Percentiles rank a stretch among this genome's conserved stretches.
These are phyloP conservation scores for Heloderma charlesbogerti DNA, from an alignment of 2,113 vertebrate genomes.

Conservation along the genomic window DNA sequence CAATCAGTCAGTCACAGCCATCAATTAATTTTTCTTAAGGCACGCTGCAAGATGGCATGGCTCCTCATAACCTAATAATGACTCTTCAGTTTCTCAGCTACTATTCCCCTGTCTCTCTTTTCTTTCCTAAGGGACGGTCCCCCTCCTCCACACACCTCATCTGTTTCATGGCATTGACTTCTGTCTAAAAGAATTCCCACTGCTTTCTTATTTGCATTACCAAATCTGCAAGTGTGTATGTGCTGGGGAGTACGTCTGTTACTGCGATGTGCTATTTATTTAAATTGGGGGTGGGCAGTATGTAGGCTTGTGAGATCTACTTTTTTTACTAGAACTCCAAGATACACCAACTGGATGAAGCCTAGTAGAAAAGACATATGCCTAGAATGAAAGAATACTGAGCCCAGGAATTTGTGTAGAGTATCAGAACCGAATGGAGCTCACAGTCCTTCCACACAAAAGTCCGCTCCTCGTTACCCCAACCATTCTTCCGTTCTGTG, in stretches of 20 bases:
- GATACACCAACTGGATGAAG: background rate
- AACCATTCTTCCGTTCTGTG: no score
- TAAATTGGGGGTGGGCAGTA: background rate
- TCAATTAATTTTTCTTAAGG: slow-evolving; percentile 18
- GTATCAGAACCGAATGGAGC: background rate
- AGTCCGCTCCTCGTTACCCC: no score
- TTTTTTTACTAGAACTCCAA: background rate
- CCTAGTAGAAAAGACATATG: background rate
- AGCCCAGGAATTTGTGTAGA: background rate
- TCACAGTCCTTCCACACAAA: no score
- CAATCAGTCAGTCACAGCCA: background rate
- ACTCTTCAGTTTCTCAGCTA: background rate
- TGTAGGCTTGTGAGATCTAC: background rate
- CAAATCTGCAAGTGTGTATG: background rate
- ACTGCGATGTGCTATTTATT: background rate
- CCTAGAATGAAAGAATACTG: background rate
- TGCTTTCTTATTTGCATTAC: background rate
- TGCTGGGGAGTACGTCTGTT: background rate
- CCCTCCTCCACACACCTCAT: no score
- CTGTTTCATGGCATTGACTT: background rate
- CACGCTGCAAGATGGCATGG: background rate
- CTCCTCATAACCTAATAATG: background rate
- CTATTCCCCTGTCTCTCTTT: background rate
- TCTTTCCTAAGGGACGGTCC: background rate
- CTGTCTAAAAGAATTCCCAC: background rate